phyloP scores from a whole-genome alignment of 2,113 vertebrate species.

The Barnardius zonarius region DNA sequence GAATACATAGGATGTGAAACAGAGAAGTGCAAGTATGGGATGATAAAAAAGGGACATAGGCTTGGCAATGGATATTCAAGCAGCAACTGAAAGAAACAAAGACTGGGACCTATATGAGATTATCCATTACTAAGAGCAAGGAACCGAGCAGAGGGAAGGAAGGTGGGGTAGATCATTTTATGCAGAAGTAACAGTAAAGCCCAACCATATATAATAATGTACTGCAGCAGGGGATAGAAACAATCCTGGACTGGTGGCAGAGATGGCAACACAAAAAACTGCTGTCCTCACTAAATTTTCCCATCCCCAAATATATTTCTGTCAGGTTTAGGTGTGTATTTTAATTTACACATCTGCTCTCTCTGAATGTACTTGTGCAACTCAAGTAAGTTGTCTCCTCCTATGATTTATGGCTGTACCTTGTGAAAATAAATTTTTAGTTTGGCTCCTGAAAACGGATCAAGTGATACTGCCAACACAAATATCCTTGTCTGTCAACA shows the following conservation, averaged over 20 bases:
- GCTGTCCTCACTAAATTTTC: not conserved
- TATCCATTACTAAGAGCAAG: not conserved
- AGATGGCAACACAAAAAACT: not conserved
- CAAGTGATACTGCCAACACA: conserved; percentile 17
- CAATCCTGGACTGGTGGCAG: rapidly evolving
- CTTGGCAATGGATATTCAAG: not conserved
- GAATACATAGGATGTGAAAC: not conserved
- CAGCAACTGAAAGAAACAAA: not conserved
- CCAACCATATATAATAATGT: not conserved
- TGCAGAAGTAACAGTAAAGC: not conserved
- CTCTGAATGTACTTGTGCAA: not conserved
- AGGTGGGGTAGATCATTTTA: not conserved
- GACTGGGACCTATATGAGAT: not conserved
- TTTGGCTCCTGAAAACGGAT: conserved; percentile 32
- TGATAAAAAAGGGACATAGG: not conserved
- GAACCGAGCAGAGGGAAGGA: not conserved
- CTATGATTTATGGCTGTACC: not conserved
- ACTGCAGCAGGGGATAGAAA: not conserved
- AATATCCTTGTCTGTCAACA: conserved; percentile 40
- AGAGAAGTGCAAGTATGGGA: too few relatives aligned
- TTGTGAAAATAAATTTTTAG: not conserved
- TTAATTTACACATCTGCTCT: conserved; percentile 6
- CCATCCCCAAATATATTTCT: not conserved
- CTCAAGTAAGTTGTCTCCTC: not conserved
- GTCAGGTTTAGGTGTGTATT: not conserved